Conservation (phyloP, 2,113 vertebrate species). For the Colossoma macropomum region DNA sequence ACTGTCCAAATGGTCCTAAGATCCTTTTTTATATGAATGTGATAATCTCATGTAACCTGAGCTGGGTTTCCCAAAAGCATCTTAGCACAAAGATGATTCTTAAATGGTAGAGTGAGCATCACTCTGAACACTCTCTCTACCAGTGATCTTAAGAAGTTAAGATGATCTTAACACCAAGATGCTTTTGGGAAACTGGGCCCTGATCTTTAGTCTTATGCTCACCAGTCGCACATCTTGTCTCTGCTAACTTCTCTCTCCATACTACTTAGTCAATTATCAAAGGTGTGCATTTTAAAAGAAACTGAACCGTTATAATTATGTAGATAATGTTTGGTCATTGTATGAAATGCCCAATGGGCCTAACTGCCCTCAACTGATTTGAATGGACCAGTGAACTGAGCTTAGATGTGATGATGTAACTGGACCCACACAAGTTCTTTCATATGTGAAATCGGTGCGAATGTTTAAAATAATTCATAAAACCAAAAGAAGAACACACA, state of each 20-base stretch:
- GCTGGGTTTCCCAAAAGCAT: too few species aligned
- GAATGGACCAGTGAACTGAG: background rate
- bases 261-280: background rate
- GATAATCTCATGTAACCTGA: too few species aligned
- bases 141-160: too few species aligned
- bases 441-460: constrained; percentile 14
- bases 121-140: too few species aligned
- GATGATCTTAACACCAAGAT: too few species aligned
- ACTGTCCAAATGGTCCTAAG: background rate
- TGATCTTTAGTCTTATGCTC: background rate
- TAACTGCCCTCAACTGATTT: background rate
- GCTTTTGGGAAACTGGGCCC: too few species aligned
- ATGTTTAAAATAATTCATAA: background rate
- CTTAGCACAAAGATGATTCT: too few species aligned
- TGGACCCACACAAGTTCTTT: background rate
- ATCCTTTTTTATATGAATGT: background rate
- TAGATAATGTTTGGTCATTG: background rate
- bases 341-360: background rate
- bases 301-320: too few species aligned
- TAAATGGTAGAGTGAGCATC: too few species aligned
- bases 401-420: constrained; percentile 14
- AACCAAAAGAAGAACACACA: background rate
- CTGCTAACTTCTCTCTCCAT: background rate
- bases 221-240: background rate
- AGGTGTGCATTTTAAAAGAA: too few species aligned